phyloP scores from a whole-genome alignment of 2,113 vertebrate species.

The Pelecanoides urinatrix region DNA sequence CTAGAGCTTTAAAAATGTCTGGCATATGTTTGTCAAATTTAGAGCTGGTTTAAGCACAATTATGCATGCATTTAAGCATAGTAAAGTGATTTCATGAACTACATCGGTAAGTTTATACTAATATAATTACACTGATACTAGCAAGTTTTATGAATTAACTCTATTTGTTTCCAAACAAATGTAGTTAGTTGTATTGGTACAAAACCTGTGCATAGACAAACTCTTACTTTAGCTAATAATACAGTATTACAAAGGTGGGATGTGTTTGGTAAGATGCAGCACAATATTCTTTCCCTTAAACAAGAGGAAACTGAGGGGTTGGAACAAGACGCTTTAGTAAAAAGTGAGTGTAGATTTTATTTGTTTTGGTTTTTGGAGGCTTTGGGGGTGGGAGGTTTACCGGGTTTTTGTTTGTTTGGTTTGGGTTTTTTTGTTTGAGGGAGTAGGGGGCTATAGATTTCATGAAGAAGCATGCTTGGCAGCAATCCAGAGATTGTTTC shows the following conservation, averaged over 20 bases:
- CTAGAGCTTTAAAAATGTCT: background rate
- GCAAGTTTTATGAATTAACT: background rate
- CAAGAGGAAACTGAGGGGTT: background rate
- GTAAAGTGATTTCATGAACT: background rate
- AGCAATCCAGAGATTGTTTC: background rate
- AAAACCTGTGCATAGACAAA: background rate
- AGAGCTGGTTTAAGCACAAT: background rate
- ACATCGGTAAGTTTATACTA: background rate
- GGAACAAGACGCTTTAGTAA: background rate
- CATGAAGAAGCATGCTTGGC: background rate
- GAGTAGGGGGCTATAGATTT: background rate
- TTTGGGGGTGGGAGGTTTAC: background rate
- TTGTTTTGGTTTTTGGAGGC: background rate
- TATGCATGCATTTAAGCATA: background rate
- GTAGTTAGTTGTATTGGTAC: background rate
- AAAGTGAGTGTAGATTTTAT: background rate
- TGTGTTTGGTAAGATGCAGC: background rate
- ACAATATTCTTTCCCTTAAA: background rate
- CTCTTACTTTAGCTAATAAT: background rate
- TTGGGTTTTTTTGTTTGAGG: background rate
- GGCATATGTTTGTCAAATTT: constrained; percentile 3
- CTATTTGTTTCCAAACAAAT: background rate
- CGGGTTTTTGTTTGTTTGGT: background rate
- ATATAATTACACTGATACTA: background rate
- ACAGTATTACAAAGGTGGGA: background rate